Conservation (phyloP, 1,140 invertebrate species). For the Aphelenchoides besseyi region DNA sequence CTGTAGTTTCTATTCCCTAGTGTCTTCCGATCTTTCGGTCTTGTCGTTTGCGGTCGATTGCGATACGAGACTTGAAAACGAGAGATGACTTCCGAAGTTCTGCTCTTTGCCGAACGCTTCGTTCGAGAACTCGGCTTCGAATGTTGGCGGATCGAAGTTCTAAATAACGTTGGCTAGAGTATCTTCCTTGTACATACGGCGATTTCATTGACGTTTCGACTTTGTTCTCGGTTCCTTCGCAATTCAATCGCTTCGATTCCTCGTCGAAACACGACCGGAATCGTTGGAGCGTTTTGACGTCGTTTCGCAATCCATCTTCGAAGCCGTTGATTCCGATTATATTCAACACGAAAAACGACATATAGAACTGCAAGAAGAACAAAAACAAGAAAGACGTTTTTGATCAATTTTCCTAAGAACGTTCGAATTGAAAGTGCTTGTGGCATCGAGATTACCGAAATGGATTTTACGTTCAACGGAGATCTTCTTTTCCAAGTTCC, state of each 20-base stretch:
- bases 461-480: not conserved
- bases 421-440: too few relatives aligned
- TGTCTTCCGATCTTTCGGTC: not conserved
- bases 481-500: not conserved
- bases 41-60: not conserved
- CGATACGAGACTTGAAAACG: not conserved
- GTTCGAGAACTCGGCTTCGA: not conserved
- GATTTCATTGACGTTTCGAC: too few relatives aligned
- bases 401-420: not conserved
- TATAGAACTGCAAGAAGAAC: not conserved
- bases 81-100: not conserved
- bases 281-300: not conserved
- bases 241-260: not conserved
- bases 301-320: not conserved
- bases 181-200: too few relatives aligned
- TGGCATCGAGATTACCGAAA: not conserved
- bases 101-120: not conserved
- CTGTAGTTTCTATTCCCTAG: not conserved
- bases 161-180: too few relatives aligned
- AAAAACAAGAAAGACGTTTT: not conserved
- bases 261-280: not conserved
- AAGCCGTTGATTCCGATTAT: not conserved
- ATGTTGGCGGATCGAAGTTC: not conserved
- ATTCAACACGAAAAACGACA: not conserved
- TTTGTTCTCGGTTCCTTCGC: not conserved